Percentiles rank a stretch among this genome's conserved stretches.
phyloP scores from a whole-genome alignment of 2,888 invertebrate species.

The Aphelenchoides bicaudatus region DNA sequence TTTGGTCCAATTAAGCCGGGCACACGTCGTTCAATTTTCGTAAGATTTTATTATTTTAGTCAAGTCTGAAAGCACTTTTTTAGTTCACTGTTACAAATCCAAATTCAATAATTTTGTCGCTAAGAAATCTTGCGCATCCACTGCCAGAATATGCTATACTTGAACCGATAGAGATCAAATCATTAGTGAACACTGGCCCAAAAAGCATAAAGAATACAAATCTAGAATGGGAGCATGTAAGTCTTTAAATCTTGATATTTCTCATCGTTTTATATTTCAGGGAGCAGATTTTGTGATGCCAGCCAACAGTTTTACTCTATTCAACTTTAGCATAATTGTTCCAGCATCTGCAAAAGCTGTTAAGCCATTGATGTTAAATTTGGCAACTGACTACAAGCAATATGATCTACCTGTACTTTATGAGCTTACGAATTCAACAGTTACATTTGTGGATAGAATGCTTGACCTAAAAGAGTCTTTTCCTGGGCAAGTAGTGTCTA shows the following conservation, averaged over 20 bases:
- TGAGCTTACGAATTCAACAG: slow-evolving; percentile 14
- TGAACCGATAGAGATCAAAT: slow-evolving; percentile 60
- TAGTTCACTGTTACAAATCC: slow-evolving; percentile 72
- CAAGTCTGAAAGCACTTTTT: slow-evolving; percentile 18
- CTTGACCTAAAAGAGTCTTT: slow-evolving; percentile 29
- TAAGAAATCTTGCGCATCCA: slow-evolving; percentile 61
- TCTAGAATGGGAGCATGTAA: background rate
- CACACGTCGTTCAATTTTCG: slow-evolving; percentile 70
- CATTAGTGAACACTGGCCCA: slow-evolving; percentile 19
- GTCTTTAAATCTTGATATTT: background rate
- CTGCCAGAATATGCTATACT: slow-evolving; percentile 43
- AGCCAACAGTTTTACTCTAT: slow-evolving; percentile 67
- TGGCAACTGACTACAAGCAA: slow-evolving; percentile 65
- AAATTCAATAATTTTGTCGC: slow-evolving; percentile 72
- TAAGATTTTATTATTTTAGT: slow-evolving; percentile 28
- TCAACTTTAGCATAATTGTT: slow-evolving; percentile 72
- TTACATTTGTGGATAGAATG: slow-evolving; percentile 18
- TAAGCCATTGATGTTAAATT: slow-evolving; percentile 27
- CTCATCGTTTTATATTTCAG: slow-evolving; percentile 20
- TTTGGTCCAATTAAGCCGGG: slow-evolving; percentile 66
- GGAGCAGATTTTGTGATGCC: slow-evolving; percentile 46
- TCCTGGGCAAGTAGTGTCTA: slow-evolving; percentile 27
- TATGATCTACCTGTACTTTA: slow-evolving; percentile 67
- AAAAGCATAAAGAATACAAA: background rate
- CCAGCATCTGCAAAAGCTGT: slow-evolving; percentile 63